Conservation (phyloP, 2,113 vertebrate genomes). For the Conger conger region DNA sequence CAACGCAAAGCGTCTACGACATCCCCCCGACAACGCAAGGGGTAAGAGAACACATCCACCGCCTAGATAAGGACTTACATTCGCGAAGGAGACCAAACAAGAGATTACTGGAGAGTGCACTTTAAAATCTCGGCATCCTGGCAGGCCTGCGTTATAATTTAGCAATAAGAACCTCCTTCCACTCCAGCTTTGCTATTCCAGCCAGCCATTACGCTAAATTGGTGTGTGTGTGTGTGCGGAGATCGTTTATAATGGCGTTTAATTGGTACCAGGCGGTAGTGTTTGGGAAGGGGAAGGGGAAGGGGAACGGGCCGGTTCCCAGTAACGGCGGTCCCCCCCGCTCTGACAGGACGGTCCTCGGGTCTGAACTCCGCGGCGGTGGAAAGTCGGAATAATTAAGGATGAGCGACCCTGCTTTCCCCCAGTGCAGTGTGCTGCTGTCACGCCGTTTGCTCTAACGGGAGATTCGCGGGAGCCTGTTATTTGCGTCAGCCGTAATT, state of each 20-base stretch:
- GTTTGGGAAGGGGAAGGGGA: not conserved
- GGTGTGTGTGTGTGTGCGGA: not conserved
- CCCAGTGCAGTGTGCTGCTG: slow-evolving; percentile 35
- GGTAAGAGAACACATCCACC: slow-evolving; percentile 48
- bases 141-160: not conserved
- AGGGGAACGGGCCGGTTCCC: not conserved
- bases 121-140: not conserved
- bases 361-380: slow-evolving; percentile 42
- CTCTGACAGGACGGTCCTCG: slow-evolving; percentile 28
- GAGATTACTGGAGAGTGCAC: not conserved
- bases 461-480: slow-evolving; percentile 56
- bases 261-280: not conserved
- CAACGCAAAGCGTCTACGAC: not conserved
- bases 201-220: not conserved
- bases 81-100: not conserved
- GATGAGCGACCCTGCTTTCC: slow-evolving; percentile 29
- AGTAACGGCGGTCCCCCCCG: slow-evolving; percentile 2
- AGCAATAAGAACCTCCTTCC: not conserved
- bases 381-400: slow-evolving; percentile 47
- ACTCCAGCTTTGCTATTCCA: not conserved
- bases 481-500: slow-evolving; percentile 63
- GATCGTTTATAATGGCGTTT: not conserved
- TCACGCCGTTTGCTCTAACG: slow-evolving; percentile 59
- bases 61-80: not conserved
- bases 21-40: slow-evolving; percentile 42